These are phyloP conservation scores for Oncorhynchus nerka DNA, from an alignment of 2,113 vertebrate genomes.

Conservation along the genomic window DNA sequence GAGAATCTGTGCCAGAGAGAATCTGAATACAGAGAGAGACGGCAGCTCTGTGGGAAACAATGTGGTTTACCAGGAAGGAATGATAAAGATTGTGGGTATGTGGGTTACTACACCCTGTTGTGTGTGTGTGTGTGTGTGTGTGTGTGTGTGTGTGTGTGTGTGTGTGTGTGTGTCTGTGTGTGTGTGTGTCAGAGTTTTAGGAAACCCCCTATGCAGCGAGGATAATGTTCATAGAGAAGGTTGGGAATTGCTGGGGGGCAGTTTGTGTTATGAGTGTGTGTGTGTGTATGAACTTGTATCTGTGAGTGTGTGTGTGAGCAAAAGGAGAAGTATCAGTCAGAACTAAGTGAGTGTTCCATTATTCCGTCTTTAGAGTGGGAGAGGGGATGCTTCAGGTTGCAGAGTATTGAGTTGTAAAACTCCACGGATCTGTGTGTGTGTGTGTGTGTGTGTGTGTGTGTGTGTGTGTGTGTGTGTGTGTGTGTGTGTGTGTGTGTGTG, in stretches of 20 bases:
- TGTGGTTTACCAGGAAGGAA: conserved; percentile 5
- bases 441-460: conserved; percentile 30
- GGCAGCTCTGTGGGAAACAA: background rate
- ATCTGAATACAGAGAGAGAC: too few relatives aligned
- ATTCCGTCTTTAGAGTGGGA: conserved; percentile 2
- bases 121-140: conserved; percentile 7
- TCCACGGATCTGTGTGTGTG: conserved; percentile 42
- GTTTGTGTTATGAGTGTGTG: conserved; percentile 24
- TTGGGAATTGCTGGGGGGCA: conserved; percentile 35
- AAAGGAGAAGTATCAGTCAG: too few relatives aligned
- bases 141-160: background rate
- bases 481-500: conserved; percentile 20
- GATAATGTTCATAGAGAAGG: conserved; percentile 34
- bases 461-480: background rate
- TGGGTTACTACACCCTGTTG: background rate
- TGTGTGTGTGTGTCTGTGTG: too few relatives aligned
- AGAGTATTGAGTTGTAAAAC: conserved; percentile 68
- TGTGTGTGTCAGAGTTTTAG: too few relatives aligned
- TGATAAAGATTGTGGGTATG: conserved; percentile 18
- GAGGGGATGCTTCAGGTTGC: conserved; percentile 56
- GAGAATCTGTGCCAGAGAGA: too few relatives aligned
- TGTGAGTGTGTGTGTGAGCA: too few relatives aligned
- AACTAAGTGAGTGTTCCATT: too few relatives aligned
- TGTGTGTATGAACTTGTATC: too few relatives aligned
- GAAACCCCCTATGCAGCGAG: background rate